Evolutionary conservation across 2,113 vertebrate genomes (phyloP).

Genomic region (Mormyrus lacerda): DNA sequence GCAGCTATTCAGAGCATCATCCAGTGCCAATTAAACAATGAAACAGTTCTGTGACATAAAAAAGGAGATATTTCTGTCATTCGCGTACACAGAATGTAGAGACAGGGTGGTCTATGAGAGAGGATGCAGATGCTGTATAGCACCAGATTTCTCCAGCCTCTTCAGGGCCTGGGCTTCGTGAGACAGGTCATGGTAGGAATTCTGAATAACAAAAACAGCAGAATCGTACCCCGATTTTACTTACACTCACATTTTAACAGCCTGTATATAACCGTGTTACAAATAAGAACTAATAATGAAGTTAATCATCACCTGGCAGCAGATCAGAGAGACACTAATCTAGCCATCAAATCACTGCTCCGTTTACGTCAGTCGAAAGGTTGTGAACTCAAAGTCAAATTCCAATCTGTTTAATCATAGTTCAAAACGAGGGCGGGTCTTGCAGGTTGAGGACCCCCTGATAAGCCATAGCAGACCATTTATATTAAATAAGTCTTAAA

Average conservation of each 20-base stretch:
- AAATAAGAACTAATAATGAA: not conserved
- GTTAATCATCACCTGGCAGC: not conserved
- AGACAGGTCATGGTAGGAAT: constrained; percentile 58
- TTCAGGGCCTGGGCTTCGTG: constrained; percentile 56
- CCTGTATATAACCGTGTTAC: not conserved
- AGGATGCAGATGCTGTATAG: constrained; percentile 51
- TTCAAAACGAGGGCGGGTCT: not conserved
- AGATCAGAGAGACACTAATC: not conserved
- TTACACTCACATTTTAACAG: not conserved
- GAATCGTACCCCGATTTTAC: not conserved
- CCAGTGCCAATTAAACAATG: not conserved
- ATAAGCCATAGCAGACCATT: not conserved
- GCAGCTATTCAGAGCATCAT: not conserved
- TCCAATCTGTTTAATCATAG: not conserved
- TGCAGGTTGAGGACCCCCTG: not conserved
- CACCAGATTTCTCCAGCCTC: constrained; percentile 54
- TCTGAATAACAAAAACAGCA: constrained; percentile 37
- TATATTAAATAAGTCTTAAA: not conserved
- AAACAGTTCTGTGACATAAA: not conserved
- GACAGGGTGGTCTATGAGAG: constrained; percentile 43
- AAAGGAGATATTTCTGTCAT: not conserved
- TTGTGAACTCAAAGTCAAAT: not conserved
- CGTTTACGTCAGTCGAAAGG: not conserved
- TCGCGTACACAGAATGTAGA: not conserved
- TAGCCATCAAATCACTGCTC: not conserved